Evolutionary conservation across 2,888 invertebrate genomes (phyloP), one percentile per base, ranked within the genome.

Genomic region (Pristionchus japonicus): DNA sequence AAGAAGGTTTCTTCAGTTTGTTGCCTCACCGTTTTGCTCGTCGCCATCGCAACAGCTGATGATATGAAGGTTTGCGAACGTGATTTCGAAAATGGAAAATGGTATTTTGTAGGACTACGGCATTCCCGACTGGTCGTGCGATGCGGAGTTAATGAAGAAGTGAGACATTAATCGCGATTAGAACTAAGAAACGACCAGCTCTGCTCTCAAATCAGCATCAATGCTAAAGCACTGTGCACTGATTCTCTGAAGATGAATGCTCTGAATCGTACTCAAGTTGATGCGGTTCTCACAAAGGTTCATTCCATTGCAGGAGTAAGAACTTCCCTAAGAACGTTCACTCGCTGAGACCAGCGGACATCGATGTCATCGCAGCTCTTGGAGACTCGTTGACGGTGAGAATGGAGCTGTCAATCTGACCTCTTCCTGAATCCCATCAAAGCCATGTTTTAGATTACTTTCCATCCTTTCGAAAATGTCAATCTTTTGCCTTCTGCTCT

Each of bases 321-420:
- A 89, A 64, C 43, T 87, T 89, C 13, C 98, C 92, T 0, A 91
- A 90, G 0, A 89, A 83, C 23, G 92, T 90, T 7, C 89, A 92
- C 70, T 88, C 89, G 11, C 91, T 92, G n/a, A 90, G 91, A 31
- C 91, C 82, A 52, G 88, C 91, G n/a, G 92, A 92, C 80, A 91
- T 92, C 88, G 92, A 91, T 34, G 90, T 92, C 15, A 89, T 92
- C 80, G 92, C 89, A 74, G 92, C 92, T 0, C 88, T 92, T 23
- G 92, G 92, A 70, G 92, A 92, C 70, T 92, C 92, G 9, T 80
- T 92, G 47, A 92, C 92, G 17, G 91, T 91, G 64, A 64, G 64
- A 17, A 52, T n/a, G n/a, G n/a, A n/a, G n/a, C n/a, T n/a, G n/a
- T n/a, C n/a, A n/a, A n/a, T n/a, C n/a, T n/a, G n/a, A n/a, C n/a